phyloP scores from a whole-genome alignment of 2,888 invertebrate species.

The Dioctria rufipes region DNA sequence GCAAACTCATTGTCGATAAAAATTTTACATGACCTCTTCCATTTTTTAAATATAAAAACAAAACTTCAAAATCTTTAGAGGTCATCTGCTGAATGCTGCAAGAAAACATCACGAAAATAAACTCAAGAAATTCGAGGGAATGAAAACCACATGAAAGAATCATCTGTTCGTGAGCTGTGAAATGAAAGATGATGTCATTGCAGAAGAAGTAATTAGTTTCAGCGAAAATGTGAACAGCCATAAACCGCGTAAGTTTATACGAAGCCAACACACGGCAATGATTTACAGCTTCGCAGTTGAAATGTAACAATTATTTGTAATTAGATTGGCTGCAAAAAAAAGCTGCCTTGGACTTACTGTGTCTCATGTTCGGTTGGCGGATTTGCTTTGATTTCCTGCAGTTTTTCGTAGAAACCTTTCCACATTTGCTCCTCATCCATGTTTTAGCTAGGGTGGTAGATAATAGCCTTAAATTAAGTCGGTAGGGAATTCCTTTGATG shows the following conservation, averaged over 20 bases:
- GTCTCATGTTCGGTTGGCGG: slow-evolving; percentile 79
- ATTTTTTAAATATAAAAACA: background rate
- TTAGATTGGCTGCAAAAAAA: background rate
- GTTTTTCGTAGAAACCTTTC: slow-evolving; percentile 81
- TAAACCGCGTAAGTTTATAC: background rate
- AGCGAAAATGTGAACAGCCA: background rate
- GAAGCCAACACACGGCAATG: background rate
- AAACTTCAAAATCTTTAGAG: slow-evolving; percentile 7
- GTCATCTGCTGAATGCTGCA: background rate
- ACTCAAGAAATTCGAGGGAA: slow-evolving; percentile 16
- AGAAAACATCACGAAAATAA: background rate
- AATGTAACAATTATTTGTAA: slow-evolving; percentile 1
- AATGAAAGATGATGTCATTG: slow-evolving; percentile 44
- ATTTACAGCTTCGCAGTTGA: background rate
- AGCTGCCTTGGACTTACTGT: slow-evolving; percentile 73
- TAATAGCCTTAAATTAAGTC: background rate
- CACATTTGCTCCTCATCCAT: slow-evolving; percentile 83
- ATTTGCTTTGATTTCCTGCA: slow-evolving; percentile 76
- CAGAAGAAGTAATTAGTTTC: slow-evolving; percentile 31
- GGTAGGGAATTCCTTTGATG: background rate
- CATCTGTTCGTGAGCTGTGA: slow-evolving; percentile 13
- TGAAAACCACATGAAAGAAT: slow-evolving; percentile 14
- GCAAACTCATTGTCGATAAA: background rate
- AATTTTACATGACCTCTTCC: background rate
- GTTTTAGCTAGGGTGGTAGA: slow-evolving; percentile 35